Evolutionary conservation across 2,888 invertebrate genomes (phyloP).

Genomic region (Sclerodermus sp.): DNA sequence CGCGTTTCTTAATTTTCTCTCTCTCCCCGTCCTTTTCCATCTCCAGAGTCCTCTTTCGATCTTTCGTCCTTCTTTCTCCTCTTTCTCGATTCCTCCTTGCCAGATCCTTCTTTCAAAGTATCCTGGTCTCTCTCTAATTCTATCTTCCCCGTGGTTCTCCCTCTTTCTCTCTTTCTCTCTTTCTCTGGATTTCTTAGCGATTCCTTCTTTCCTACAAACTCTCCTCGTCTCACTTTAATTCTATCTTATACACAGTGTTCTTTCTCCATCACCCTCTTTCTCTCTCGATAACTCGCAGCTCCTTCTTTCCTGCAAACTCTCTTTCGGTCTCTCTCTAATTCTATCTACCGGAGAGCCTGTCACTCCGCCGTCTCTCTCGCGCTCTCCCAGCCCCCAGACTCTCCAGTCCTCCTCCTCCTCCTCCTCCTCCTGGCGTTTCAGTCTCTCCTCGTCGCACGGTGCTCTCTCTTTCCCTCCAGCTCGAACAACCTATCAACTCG

Average conservation of each 20-base stretch:
- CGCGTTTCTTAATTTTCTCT: slow-evolving; percentile 10
- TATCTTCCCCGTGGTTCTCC: not conserved
- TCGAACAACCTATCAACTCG: slow-evolving; percentile 55
- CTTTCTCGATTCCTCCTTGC: not conserved
- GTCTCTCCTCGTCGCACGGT: not conserved
- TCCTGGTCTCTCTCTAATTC: not conserved
- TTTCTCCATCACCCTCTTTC: slow-evolving; percentile 13
- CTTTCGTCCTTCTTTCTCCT: not conserved
- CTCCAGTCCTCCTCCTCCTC: not conserved
- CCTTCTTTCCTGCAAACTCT: not conserved
- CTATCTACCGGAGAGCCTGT: slow-evolving; percentile 7
- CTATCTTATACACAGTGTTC: not conserved
- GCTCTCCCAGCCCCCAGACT: slow-evolving; percentile 7
- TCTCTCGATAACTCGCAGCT: slow-evolving; percentile 11
- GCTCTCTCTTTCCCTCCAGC: slow-evolving; percentile 37
- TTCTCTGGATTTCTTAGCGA: slow-evolving; percentile 7
- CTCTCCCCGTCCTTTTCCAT: not conserved
- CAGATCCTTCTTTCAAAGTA: slow-evolving; percentile 3
- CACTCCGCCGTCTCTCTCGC: slow-evolving; percentile 1
- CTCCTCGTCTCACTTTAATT: slow-evolving; percentile 2
- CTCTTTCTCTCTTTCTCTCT: not conserved
- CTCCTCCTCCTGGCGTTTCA: slow-evolving; percentile 2
- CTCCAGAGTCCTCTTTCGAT: slow-evolving; percentile 7
- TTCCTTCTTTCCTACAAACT: not conserved
- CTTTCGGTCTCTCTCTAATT: slow-evolving; percentile 12